Evolutionary conservation across 2,888 invertebrate genomes (phyloP).

Genomic region (Rotaria socialis): DNA sequence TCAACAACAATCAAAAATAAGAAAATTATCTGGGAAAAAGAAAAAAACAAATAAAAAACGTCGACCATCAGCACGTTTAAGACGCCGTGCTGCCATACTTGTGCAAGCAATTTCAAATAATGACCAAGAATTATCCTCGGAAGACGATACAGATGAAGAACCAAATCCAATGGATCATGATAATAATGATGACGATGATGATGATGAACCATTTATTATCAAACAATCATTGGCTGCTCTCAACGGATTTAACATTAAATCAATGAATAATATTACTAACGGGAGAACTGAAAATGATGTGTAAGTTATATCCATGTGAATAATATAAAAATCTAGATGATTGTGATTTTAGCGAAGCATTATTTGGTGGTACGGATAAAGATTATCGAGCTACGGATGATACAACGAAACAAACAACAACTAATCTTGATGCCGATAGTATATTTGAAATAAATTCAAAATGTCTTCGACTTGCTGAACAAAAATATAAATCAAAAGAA

Average conservation of each 20-base stretch:
- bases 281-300: background rate
- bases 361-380: conserved; percentile 13
- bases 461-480: conserved; percentile 33
- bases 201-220: background rate
- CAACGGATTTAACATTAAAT: background rate
- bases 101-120: background rate
- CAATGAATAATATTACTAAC: background rate
- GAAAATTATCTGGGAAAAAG: background rate
- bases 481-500: conserved; percentile 33
- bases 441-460: conserved; percentile 26
- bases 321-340: background rate
- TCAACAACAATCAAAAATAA: conserved; percentile 13
- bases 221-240: background rate
- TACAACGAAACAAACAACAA: background rate
- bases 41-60: background rate
- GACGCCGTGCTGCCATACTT: background rate
- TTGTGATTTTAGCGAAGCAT: background rate
- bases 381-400: conserved; percentile 19
- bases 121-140: background rate
- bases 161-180: background rate
- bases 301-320: background rate
- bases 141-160: background rate
- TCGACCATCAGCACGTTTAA: conserved; percentile 7
- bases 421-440: background rate
- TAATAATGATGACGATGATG: background rate